Evolutionary conservation across 2,113 vertebrate genomes (phyloP).

Genomic region (Archocentrus centrarchus): DNA sequence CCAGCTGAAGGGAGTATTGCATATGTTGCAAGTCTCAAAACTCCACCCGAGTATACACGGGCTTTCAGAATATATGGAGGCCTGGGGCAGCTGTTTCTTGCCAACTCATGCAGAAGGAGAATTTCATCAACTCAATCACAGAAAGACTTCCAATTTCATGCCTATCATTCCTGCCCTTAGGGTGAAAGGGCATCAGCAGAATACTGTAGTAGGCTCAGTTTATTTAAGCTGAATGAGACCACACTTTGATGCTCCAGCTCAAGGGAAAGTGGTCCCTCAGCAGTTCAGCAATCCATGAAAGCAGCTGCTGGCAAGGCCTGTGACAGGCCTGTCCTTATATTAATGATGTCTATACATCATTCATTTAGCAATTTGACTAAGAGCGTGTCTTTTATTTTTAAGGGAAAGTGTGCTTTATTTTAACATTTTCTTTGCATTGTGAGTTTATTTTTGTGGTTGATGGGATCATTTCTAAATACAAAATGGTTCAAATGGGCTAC

Average conservation of each 20-base stretch:
- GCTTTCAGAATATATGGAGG: conserved; percentile 9
- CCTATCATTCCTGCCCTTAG: conserved; percentile 45
- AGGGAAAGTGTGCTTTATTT: not conserved
- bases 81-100: conserved; percentile 36
- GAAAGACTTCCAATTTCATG: conserved; percentile 61
- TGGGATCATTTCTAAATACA: conserved; percentile 1
- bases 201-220: conserved; percentile 25
- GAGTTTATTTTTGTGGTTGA: not conserved
- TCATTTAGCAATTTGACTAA: not conserved
- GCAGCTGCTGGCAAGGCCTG: not conserved
- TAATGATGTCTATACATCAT: not conserved
- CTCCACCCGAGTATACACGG: not conserved
- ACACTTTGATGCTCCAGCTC: conserved; percentile 47
- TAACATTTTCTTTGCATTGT: not conserved
- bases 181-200: conserved; percentile 52
- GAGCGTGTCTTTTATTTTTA: not conserved
- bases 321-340: not conserved
- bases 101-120: conserved; percentile 29
- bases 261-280: conserved; percentile 18
- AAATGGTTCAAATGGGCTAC: too few relatives aligned
- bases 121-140: conserved; percentile 56
- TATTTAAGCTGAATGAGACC: conserved; percentile 31
- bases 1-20: conserved; percentile 8
- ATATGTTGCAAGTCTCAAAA: conserved; percentile 9
- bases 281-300: conserved; percentile 17